Conservation (phyloP, 2,113 vertebrate species). For the Siniperca chuatsi region DNA sequence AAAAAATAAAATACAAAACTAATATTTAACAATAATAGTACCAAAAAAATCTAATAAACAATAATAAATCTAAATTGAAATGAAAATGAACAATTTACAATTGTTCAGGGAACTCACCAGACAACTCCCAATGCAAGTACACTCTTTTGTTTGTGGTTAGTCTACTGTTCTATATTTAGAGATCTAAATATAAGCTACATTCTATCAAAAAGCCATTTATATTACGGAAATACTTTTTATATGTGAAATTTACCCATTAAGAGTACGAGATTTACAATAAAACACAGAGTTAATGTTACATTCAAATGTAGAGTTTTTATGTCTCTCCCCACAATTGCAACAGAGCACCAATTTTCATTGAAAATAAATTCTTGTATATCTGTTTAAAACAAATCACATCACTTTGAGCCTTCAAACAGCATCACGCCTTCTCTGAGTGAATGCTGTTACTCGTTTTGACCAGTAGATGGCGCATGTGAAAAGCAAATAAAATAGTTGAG, state of each 20-base stretch:
- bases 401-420: not conserved
- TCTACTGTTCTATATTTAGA: not conserved
- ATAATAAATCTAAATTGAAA: not conserved
- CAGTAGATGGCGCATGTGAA: conserved; percentile 64
- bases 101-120: too few relatives aligned
- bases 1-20: not conserved
- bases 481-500: conserved; percentile 14
- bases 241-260: not conserved
- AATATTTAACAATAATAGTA: too few relatives aligned
- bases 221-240: not conserved
- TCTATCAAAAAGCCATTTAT: not conserved
- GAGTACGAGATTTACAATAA: not conserved
- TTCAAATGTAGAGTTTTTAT: not conserved
- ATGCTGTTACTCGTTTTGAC: not conserved
- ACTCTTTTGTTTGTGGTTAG: not conserved
- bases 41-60: too few relatives aligned
- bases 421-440: not conserved
- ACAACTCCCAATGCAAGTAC: too few relatives aligned
- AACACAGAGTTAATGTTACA: not conserved
- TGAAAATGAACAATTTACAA: not conserved
- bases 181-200: too few relatives aligned
- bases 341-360: not conserved
- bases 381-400: not conserved
- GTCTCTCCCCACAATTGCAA: not conserved
- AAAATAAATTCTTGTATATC: not conserved